Evolutionary conservation across 2,797 vertebrate species (phyloP).

Genomic region (Poeciliopsis infans): DNA sequence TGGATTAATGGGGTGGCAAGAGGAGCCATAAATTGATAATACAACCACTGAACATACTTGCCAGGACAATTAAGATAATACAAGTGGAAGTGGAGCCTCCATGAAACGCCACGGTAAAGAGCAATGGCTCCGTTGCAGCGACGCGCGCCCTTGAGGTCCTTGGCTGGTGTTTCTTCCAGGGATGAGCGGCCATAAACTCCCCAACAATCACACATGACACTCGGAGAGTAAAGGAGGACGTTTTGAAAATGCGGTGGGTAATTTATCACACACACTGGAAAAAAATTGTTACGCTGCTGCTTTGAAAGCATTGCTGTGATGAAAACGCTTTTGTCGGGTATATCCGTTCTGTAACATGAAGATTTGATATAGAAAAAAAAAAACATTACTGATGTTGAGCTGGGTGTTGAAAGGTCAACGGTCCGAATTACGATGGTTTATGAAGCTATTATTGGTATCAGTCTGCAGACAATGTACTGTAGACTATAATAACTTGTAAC

Average conservation of each 20-base stretch:
- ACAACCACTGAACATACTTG: slow-evolving; percentile 85
- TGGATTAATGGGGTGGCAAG: slow-evolving; percentile 85
- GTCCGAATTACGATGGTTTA: slow-evolving; percentile 4
- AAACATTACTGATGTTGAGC: slow-evolving; percentile 41
- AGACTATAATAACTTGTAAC: neutral
- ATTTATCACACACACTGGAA: slow-evolving; percentile 1
- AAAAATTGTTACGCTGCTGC: neutral
- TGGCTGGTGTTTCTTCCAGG: slow-evolving; percentile 42
- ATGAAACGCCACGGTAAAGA: slow-evolving; percentile 77
- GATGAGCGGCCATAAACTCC: slow-evolving; percentile 54
- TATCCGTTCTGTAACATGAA: slow-evolving; percentile 51
- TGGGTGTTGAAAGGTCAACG: slow-evolving; percentile 67
- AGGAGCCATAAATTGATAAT: slow-evolving; percentile 85
- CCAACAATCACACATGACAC: slow-evolving; percentile 45
- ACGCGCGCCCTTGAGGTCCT: slow-evolving; percentile 73
- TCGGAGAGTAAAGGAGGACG: slow-evolving; percentile 19
- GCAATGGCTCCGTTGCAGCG: slow-evolving; percentile 61
- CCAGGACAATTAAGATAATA: slow-evolving; percentile 87
- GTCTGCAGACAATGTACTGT: neutral
- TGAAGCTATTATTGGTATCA: neutral
- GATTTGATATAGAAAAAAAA: slow-evolving; percentile 62
- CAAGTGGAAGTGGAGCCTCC: slow-evolving; percentile 79
- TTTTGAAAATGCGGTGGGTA: slow-evolving; percentile 19
- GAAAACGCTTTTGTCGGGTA: slow-evolving; percentile 27
- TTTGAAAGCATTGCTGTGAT: neutral